These are phyloP conservation scores for Lithobates sylvaticus DNA, from an alignment of 2,797 vertebrate genomes.

Conservation along the genomic window DNA sequence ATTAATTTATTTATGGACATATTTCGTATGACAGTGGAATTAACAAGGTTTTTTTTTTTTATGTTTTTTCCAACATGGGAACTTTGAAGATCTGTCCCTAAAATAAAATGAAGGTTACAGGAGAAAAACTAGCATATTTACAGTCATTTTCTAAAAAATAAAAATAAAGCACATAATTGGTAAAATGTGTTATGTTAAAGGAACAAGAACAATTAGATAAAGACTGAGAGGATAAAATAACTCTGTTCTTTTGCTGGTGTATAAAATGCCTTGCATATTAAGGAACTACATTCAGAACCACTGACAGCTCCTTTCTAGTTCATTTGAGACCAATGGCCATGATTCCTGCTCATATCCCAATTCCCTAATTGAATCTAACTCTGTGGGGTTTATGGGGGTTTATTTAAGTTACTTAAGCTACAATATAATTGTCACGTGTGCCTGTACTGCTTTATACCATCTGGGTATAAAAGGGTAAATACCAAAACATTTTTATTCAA, in stretches of 20 bases:
- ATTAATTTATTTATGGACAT: too few relatives aligned
- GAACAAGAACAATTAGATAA: background rate
- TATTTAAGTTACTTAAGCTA: constrained; percentile 78
- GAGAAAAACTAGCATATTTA: too few relatives aligned
- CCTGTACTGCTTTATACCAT: constrained; percentile 74
- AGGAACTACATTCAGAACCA: constrained; percentile 60
- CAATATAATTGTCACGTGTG: constrained; percentile 75
- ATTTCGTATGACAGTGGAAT: too few relatives aligned
- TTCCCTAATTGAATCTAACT: constrained; percentile 85
- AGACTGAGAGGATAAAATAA: background rate
- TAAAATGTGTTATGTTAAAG: background rate
- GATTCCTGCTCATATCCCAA: constrained; percentile 77
- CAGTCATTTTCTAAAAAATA: too few relatives aligned
- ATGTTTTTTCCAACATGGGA: too few relatives aligned
- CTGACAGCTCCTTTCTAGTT: constrained; percentile 65
- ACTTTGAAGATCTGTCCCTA: too few relatives aligned
- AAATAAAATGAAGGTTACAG: too few relatives aligned
- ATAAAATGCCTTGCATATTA: constrained; percentile 12
- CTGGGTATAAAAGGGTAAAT: constrained; percentile 70
- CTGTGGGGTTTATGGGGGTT: constrained; percentile 74
- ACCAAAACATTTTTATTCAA: constrained; percentile 74
- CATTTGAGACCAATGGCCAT: constrained; percentile 72
- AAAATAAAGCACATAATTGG: too few relatives aligned
- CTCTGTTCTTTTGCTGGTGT: constrained; percentile 7
- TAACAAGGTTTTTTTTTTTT: too few relatives aligned